These are phyloP conservation scores for Melanostigma gelatinosum DNA, from an alignment of 2,113 vertebrate genomes.

Conservation along the genomic window DNA sequence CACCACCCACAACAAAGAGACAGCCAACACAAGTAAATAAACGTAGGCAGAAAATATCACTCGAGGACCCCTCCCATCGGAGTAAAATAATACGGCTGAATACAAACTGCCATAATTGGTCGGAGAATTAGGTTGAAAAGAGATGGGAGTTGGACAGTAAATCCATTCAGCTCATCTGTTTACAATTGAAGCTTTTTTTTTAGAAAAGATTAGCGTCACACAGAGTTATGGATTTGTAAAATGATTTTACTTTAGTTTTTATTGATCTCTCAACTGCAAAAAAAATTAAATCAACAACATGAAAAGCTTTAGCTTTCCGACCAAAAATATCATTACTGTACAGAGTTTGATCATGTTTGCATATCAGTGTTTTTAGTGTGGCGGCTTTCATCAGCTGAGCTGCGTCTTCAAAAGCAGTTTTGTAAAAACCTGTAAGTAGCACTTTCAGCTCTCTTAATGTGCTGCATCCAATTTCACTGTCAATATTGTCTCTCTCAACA, in stretches of 20 bases:
- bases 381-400: conserved; percentile 13
- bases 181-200: conserved; percentile 42
- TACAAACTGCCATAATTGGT: conserved; percentile 65
- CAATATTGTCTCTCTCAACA: conserved; percentile 36
- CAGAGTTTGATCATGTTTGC: conserved; percentile 18
- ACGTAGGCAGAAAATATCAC: conserved; percentile 60
- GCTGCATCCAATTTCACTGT: conserved; percentile 18
- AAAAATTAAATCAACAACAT: background rate
- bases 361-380: background rate
- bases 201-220: conserved; percentile 58
- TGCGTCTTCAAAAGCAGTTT: conserved; percentile 25
- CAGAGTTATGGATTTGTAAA: conserved; percentile 60
- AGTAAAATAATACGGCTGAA: conserved; percentile 56
- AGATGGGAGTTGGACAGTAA: conserved; percentile 59
- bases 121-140: conserved; percentile 67
- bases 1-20: conserved; percentile 67
- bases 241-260: conserved; percentile 41
- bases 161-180: conserved; percentile 72
- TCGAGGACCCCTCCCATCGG: conserved; percentile 42
- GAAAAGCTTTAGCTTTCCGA: conserved; percentile 18
- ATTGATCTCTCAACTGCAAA: conserved; percentile 52
- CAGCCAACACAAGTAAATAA: conserved; percentile 60
- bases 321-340: background rate
- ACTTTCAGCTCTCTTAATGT: conserved; percentile 36
- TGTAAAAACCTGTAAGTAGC: background rate